Conservation (phyloP, 1,140 invertebrate species). For the Diuraphis noxia region DNA sequence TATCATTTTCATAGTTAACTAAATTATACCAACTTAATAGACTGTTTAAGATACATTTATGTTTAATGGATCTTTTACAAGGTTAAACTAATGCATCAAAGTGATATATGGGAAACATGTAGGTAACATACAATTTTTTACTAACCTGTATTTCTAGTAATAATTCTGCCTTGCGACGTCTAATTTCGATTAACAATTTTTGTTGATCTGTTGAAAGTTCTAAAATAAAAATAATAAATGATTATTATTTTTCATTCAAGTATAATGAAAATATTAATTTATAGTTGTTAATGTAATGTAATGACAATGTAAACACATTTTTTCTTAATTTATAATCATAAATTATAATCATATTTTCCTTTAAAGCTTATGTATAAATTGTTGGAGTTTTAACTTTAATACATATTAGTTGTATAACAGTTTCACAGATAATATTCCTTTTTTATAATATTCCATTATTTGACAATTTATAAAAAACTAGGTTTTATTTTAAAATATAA, state of each 20-base stretch:
- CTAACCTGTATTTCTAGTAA: constrained; percentile 90
- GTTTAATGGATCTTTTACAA: neutral
- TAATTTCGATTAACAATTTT: constrained; percentile 84
- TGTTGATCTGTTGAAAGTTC: constrained; percentile 90
- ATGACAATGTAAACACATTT: neutral
- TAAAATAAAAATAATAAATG: constrained; percentile 63
- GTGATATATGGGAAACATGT: neutral
- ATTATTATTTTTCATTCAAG: constrained; percentile 4
- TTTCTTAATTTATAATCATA: neutral
- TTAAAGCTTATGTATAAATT: neutral
- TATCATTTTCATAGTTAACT: neutral
- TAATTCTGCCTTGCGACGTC: constrained; percentile 85
- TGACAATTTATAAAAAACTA: neutral
- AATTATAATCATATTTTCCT: too few species aligned
- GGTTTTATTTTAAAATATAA: neutral
- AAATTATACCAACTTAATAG: neutral
- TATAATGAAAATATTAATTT: neutral
- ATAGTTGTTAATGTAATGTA: neutral
- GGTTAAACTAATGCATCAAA: neutral
- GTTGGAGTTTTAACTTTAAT: neutral
- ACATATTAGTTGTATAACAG: neutral
- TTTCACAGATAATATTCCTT: neutral
- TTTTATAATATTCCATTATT: too few species aligned
- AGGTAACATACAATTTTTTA: neutral
- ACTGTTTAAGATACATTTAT: neutral